phyloP scores from a whole-genome alignment of 2,113 vertebrate species.

The Tichodroma muraria region DNA sequence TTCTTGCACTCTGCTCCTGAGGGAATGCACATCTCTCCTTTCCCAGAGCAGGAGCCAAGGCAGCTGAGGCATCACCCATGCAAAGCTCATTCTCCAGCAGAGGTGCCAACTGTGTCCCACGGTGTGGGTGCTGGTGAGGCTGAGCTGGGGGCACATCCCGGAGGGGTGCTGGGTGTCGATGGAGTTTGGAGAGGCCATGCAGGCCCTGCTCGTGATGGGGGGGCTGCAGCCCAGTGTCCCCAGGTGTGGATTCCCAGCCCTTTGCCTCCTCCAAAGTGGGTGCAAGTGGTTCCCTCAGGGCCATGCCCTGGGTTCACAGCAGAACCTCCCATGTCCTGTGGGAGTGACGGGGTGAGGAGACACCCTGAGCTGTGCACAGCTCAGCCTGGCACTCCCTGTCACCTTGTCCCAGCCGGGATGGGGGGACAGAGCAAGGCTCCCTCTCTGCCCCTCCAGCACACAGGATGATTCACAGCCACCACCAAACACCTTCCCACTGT shows the following conservation, averaged over 20 bases:
- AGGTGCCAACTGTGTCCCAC: neutral
- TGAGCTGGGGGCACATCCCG: neutral
- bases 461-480: neutral
- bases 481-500: neutral
- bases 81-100: neutral
- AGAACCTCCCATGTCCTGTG: neutral
- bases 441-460: neutral
- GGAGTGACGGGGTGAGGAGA: neutral
- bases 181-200: neutral
- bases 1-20: neutral
- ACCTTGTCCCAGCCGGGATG: neutral
- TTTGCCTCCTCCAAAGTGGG: neutral
- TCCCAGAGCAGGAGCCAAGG: neutral
- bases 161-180: neutral
- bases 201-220: accelerated
- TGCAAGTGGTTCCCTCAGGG: accelerated
- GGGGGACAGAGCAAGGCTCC: neutral
- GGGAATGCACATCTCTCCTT: neutral
- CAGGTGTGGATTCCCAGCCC: neutral
- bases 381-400: neutral
- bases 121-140: neutral
- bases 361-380: neutral
- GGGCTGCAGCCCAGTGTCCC: neutral
- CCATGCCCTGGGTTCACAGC: neutral
- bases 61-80: neutral